phyloP scores from a whole-genome alignment of 2,888 invertebrate species.

The Crossocerus cetratus region DNA sequence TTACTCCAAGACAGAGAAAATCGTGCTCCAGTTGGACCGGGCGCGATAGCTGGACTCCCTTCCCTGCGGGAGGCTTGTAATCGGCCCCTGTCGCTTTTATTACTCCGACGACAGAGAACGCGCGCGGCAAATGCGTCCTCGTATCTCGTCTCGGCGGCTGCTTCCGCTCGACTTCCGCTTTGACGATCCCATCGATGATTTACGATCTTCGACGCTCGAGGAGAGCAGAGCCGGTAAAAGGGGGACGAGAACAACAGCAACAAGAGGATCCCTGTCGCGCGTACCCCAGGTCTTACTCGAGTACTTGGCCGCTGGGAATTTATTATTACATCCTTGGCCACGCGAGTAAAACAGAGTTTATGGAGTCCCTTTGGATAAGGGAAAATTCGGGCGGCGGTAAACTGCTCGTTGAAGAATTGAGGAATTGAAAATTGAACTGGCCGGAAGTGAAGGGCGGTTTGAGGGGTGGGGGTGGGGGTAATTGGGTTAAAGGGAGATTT shows the following conservation, averaged over 20 bases:
- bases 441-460: too few species aligned
- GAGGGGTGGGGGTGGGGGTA: too few species aligned
- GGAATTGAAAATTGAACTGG: too few species aligned
- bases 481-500: too few species aligned
- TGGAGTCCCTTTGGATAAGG: too few species aligned
- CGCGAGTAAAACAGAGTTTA: conserved; percentile 16
- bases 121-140: conserved; percentile 44
- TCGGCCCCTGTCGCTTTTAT: conserved; percentile 4
- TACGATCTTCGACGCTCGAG: conserved; percentile 41
- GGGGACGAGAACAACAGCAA: neutral
- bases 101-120: conserved; percentile 40
- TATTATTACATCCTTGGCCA: conserved; percentile 49
- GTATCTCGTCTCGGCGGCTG: conserved; percentile 41
- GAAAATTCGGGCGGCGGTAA: too few species aligned
- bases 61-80: neutral
- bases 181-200: conserved; percentile 59
- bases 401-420: too few species aligned
- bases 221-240: neutral
- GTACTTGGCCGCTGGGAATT: conserved; percentile 38
- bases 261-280: neutral
- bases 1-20: too few species aligned
- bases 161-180: conserved; percentile 52
- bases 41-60: neutral
- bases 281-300: neutral
- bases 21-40: too few species aligned